Evolutionary conservation across 2,888 invertebrate genomes (phyloP).

Genomic region (Drosophila subquinaria): DNA sequence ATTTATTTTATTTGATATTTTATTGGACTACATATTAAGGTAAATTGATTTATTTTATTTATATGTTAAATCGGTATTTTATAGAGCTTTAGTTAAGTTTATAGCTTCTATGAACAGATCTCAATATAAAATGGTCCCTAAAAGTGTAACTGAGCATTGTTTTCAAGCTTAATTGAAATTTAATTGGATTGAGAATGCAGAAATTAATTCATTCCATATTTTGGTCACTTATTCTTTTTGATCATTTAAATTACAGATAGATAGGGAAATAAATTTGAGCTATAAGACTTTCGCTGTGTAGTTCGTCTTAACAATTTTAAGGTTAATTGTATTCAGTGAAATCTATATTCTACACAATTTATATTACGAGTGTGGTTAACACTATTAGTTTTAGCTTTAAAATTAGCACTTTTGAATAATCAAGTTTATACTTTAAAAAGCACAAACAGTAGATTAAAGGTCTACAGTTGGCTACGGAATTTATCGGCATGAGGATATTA

Average conservation of each 20-base stretch:
- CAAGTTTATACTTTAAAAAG: constrained; percentile 5
- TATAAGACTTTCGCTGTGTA: not conserved
- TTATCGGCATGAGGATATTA: constrained; percentile 16
- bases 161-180: too few species aligned
- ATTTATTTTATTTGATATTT: too few species aligned
- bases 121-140: too few species aligned
- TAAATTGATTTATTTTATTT: too few species aligned
- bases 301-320: not conserved
- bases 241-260: not conserved
- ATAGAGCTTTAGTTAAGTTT: too few species aligned
- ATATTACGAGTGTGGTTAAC: not conserved
- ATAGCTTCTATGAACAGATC: too few species aligned
- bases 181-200: too few species aligned
- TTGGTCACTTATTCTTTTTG: too few species aligned
- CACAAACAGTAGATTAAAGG: not conserved
- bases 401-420: not conserved
- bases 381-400: constrained; percentile 1
- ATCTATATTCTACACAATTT: constrained; percentile 2
- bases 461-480: constrained; percentile 1
- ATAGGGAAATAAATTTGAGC: not conserved
- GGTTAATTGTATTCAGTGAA: not conserved
- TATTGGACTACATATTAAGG: too few species aligned
- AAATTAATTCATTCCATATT: too few species aligned
- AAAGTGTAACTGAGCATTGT: too few species aligned
- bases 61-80: too few species aligned